These are phyloP conservation scores for Reinhardtius hippoglossoides DNA, from an alignment of 2,113 vertebrate species.

Conservation along the genomic window DNA sequence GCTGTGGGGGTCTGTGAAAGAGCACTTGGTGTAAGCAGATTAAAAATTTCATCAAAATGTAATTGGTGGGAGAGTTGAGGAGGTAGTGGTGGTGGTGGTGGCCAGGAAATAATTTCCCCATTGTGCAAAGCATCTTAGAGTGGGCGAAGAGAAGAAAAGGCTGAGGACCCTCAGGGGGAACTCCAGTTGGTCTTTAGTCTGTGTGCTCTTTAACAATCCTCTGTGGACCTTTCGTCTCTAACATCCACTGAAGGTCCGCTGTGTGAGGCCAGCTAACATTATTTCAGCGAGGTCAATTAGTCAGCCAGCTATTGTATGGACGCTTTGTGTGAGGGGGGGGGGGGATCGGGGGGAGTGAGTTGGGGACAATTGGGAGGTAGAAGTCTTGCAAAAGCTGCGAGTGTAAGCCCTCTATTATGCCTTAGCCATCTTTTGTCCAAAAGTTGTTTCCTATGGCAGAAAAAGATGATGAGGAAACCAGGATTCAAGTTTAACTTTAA, in stretches of 20 bases:
- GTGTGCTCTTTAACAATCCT: constrained; percentile 51
- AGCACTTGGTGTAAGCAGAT: constrained; percentile 67
- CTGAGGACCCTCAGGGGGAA: constrained; percentile 62
- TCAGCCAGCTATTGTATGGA: constrained; percentile 65
- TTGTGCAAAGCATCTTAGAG: constrained; percentile 53
- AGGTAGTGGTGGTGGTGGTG: constrained; percentile 31
- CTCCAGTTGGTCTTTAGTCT: constrained; percentile 47
- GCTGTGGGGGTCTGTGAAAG: constrained; percentile 29
- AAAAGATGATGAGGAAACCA: constrained; percentile 27
- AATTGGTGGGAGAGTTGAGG: constrained; percentile 53
- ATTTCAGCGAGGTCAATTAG: constrained; percentile 73
- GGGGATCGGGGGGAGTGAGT: not conserved
- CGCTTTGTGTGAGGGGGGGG: constrained; percentile 48
- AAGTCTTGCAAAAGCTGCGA: constrained; percentile 14
- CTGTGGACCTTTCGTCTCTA: constrained; percentile 38
- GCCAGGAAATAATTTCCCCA: constrained; percentile 61
- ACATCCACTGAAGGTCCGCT: constrained; percentile 37
- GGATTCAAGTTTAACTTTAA: constrained; percentile 10
- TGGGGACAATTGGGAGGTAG: constrained; percentile 33
- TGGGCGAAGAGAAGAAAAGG: constrained; percentile 53
- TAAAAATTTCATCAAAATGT: constrained; percentile 64
- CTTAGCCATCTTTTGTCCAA: constrained; percentile 24
- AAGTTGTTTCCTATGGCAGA: constrained; percentile 9
- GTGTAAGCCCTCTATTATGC: constrained; percentile 42
- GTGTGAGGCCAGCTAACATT: constrained; percentile 62